Conservation (phyloP, 1,140 invertebrate species). For the Apis dorsata region DNA sequence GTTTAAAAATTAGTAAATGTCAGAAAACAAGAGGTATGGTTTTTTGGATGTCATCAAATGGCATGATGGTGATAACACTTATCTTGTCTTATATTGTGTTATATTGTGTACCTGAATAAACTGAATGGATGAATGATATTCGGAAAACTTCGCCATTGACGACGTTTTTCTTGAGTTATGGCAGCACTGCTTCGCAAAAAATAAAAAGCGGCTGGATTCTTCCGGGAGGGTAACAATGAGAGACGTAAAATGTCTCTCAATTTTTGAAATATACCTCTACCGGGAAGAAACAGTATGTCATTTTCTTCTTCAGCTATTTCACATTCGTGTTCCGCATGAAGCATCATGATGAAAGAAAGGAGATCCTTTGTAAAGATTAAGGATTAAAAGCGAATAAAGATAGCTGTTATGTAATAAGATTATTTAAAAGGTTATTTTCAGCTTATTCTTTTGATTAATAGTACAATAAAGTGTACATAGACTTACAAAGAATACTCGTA, state of each 20-base stretch:
- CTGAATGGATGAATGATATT: slow-evolving; percentile 76
- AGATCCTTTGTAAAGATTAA: background rate
- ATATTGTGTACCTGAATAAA: slow-evolving; percentile 70
- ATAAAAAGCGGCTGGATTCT: slow-evolving; percentile 66
- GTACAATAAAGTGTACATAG: background rate
- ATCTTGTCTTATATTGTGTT: background rate
- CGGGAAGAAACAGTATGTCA: slow-evolving; percentile 64
- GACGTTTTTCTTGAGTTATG: slow-evolving; percentile 69
- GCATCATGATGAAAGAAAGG: slow-evolving; percentile 41
- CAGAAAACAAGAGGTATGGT: too few relatives aligned
- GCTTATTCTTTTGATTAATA: background rate
- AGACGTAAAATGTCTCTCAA: slow-evolving; percentile 43
- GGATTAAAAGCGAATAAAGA: background rate
- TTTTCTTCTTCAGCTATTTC: slow-evolving; percentile 56
- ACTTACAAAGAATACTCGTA: background rate
- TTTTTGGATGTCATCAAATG: background rate
- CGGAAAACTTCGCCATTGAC: slow-evolving; percentile 65
- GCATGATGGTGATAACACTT: background rate
- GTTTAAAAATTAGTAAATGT: too few relatives aligned
- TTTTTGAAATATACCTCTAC: slow-evolving; percentile 45
- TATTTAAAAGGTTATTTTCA: background rate
- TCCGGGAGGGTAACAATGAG: slow-evolving; percentile 67
- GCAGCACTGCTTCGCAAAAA: slow-evolving; percentile 72
- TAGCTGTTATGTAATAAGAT: background rate
- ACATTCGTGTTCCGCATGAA: slow-evolving; percentile 64